Conservation (phyloP, 2,888 invertebrate genomes). For the Neuroscelio doddi region DNA sequence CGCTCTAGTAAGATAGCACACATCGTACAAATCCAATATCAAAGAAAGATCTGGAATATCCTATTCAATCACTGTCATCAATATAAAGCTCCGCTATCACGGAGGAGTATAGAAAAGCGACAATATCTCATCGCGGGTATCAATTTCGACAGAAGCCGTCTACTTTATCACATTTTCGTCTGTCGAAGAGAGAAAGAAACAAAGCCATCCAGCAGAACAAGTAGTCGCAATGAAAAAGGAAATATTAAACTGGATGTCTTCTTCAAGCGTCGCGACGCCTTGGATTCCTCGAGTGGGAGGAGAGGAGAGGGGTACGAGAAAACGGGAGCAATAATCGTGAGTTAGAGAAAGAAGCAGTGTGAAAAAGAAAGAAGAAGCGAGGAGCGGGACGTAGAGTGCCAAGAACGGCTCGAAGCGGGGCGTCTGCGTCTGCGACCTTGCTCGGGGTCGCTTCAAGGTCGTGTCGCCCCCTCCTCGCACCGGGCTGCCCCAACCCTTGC, state of each 20-base stretch:
- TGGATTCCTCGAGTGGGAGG: conserved; percentile 12
- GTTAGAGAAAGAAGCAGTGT: conserved; percentile 22
- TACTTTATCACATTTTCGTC: conserved; percentile 9
- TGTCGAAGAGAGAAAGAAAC: conserved; percentile 10
- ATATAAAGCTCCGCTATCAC: conserved; percentile 13
- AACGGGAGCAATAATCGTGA: conserved; percentile 23
- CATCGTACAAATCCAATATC: too few relatives aligned
- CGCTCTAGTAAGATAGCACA: too few relatives aligned
- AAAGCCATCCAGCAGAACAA: conserved; percentile 4
- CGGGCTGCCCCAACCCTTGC: conserved; percentile 42
- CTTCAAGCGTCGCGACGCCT: conserved; percentile 20
- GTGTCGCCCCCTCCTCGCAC: conserved; percentile 50
- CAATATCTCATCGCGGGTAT: conserved; percentile 12
- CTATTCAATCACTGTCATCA: conserved; percentile 11
- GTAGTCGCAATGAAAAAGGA: conserved; percentile 1
- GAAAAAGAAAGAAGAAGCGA: conserved; percentile 12
- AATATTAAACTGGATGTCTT: conserved; percentile 5
- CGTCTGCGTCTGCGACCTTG: conserved; percentile 65
- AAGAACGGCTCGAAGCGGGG: conserved; percentile 47
- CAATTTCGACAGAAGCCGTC: conserved; percentile 14
- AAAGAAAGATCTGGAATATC: conserved; percentile 7
- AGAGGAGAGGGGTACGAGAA: conserved; percentile 11
- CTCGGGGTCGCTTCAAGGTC: conserved; percentile 62
- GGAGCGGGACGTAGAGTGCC: conserved; percentile 22
- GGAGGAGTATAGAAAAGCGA: conserved; percentile 6